Percentiles rank a stretch among this genome's conserved stretches.
phyloP scores from a whole-genome alignment of 2,888 invertebrate species.

The Ophion slaviceki region DNA sequence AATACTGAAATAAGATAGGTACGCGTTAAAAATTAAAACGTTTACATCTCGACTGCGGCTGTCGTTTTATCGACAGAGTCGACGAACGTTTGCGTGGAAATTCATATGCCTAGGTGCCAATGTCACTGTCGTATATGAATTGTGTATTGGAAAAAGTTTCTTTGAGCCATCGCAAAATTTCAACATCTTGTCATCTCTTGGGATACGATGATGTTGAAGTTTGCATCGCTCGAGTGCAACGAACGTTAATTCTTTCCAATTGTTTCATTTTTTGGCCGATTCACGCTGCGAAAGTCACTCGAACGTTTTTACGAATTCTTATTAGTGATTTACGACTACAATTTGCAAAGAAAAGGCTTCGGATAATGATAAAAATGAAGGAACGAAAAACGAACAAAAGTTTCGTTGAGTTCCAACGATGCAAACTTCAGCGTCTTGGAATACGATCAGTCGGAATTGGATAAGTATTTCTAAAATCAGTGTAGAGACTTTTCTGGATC shows the following conservation, averaged over 20 bases:
- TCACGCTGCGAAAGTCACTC: too few relatives aligned
- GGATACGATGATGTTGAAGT: neutral
- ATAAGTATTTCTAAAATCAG: neutral
- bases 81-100: neutral
- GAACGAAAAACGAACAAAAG: too few relatives aligned
- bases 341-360: too few relatives aligned
- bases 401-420: too few relatives aligned
- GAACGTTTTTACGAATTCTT: too few relatives aligned
- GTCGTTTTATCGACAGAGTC: neutral
- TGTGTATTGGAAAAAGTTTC: neutral
- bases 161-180: too few relatives aligned
- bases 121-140: neutral
- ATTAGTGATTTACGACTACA: too few relatives aligned
- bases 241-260: too few relatives aligned
- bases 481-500: neutral
- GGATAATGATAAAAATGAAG: too few relatives aligned
- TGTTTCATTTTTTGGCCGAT: too few relatives aligned
- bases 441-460: neutral
- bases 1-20: constrained; percentile 92
- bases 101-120: neutral
- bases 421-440: neutral
- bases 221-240: too few relatives aligned
- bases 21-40: constrained; percentile 60
- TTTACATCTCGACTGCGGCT: neutral
- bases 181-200: neutral